Evolutionary conservation across 2,113 vertebrate genomes (phyloP).

Genomic region (Chunga burmeisteri): DNA sequence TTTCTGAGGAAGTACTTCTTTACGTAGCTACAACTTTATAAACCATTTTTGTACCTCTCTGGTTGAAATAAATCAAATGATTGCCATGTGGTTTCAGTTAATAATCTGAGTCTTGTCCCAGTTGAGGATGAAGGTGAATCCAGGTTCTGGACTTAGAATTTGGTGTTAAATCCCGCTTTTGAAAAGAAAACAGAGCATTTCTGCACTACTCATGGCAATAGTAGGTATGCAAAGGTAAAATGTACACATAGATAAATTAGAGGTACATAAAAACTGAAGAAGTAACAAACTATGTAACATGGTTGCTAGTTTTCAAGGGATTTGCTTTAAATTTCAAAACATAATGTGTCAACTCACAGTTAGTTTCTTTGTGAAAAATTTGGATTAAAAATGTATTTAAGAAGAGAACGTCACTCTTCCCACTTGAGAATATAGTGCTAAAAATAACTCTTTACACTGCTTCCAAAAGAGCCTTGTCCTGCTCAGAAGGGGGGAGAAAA

Average conservation of each 20-base stretch:
- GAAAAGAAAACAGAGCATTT: background rate
- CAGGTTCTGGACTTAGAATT: background rate
- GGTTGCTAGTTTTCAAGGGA: background rate
- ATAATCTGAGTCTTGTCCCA: background rate
- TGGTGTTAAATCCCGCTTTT: background rate
- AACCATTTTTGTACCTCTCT: background rate
- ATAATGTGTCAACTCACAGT: background rate
- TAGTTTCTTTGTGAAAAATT: background rate
- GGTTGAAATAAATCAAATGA: background rate
- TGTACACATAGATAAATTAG: background rate
- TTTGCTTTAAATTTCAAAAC: background rate
- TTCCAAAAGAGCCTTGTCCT: background rate
- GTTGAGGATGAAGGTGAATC: background rate
- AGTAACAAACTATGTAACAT: background rate
- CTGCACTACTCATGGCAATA: background rate
- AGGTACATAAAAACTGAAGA: background rate
- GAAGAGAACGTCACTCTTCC: background rate
- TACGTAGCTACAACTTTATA: background rate
- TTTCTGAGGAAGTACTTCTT: slow-evolving; percentile 1
- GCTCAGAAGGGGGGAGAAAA: background rate
- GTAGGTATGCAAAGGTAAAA: background rate
- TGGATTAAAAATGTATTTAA: background rate
- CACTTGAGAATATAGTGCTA: background rate
- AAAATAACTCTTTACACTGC: slow-evolving; percentile 1
- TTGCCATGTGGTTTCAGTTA: background rate